Evolutionary conservation across 1,140 invertebrate genomes (phyloP), one percentile per base, ranked within the genome.

Genomic region (Bombus pyrosoma): DNA sequence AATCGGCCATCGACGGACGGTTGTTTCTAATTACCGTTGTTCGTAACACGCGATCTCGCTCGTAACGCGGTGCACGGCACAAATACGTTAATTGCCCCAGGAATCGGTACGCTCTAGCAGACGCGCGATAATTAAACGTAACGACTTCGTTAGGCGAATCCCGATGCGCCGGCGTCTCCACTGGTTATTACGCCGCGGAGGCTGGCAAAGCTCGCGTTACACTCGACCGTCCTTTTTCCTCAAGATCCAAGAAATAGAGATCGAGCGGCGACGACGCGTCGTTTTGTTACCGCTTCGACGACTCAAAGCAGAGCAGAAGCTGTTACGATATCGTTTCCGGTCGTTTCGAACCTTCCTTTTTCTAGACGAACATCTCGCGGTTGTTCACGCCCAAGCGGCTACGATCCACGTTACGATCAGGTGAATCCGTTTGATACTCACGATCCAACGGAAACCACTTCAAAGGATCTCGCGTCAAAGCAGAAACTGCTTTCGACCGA

Each of bases 261-360:
- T n/a, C 5, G 1, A 53, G 18, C 18, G 47, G 85, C 43, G 62
- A 62, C 57, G 43, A 82, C 53, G 72, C 75, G 85, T 90, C 84
- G 89, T 89, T 71, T 37, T 34, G 32, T 80, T 69, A 53, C 41
- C 82, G 43, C 43, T 28, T n/a, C 76, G 37, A 32, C 41, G 82
- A 64, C 62, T 89, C 87, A 89, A 89, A 89, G 84, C 64, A 53
- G 47, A 57, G 76, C 47, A 53, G 47, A 86, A 59, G 25, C 69
- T 80, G 86, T 86, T 85, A 69, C 85, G 85, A 81, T 81, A 83
- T 88, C 89, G 91, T 88, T 93, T 93, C 91, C 91, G 91, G 91
- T 92, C 91, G 92, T 92, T 92, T 80, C 78, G 85, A 88, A 87
- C 88, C 86, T 86, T 89, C 85, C 88, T 91, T 91, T 90, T 90